phyloP scores from a whole-genome alignment of 2,113 vertebrate species.

The Rostratula benghalensis region DNA sequence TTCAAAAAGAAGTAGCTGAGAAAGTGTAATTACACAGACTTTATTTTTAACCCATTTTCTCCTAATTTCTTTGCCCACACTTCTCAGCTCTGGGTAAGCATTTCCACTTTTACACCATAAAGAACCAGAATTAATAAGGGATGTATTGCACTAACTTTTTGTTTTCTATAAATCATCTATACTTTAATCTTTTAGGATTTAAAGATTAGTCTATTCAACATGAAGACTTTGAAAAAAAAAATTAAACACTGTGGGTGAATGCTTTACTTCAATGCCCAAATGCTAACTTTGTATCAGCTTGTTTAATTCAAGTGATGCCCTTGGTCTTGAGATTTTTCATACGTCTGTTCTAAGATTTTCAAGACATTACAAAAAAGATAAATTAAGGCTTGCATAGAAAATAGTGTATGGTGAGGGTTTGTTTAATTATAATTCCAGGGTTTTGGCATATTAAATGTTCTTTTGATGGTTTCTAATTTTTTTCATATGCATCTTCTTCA shows the following conservation, averaged over 20 bases:
- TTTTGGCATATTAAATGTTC: not conserved
- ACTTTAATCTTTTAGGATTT: not conserved
- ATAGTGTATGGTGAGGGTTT: not conserved
- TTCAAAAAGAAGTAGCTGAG: not conserved
- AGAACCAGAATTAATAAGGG: not conserved
- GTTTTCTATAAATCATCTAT: not conserved
- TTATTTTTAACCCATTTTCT: slow-evolving; percentile 35
- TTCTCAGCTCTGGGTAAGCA: not conserved
- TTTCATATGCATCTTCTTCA: not conserved
- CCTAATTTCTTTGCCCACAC: not conserved
- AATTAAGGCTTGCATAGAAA: not conserved
- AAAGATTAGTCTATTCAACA: not conserved
- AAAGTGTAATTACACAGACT: not conserved
- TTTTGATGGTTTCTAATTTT: not conserved
- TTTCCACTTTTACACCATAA: not conserved
- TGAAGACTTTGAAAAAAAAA: not conserved
- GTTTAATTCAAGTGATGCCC: not conserved
- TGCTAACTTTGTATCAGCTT: not conserved
- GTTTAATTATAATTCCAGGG: not conserved
- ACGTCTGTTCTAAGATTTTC: not conserved
- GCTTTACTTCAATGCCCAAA: not conserved
- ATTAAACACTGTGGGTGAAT: not conserved
- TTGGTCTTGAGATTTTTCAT: not conserved
- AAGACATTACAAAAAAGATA: not conserved
- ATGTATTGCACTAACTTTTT: not conserved